A percentile compares a stretch with the other conserved stretches of the same genome.
Conservation (phyloP, 2,888 invertebrate species). For the Stomorhina lunata region DNA sequence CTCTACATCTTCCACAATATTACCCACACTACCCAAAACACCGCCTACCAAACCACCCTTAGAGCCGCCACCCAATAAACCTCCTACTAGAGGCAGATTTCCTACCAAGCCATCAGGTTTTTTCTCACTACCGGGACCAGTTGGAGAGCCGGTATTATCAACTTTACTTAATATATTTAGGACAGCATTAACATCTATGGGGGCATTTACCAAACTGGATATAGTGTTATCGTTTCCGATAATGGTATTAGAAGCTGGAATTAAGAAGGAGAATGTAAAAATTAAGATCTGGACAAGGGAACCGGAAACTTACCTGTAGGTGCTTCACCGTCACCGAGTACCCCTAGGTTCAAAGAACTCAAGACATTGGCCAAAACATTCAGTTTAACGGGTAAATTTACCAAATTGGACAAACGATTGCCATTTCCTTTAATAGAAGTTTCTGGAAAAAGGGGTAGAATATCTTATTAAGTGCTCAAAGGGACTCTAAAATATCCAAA, state of each 20-base stretch:
- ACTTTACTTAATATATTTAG: constrained; percentile 44
- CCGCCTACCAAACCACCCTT: not conserved
- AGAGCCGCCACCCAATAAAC: not conserved
- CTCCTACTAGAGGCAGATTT: not conserved
- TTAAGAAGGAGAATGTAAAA: not conserved
- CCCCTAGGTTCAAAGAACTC: constrained; percentile 10
- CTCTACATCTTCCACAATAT: not conserved
- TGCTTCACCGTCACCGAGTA: not conserved
- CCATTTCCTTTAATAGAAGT: constrained; percentile 1
- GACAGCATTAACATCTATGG: constrained; percentile 24
- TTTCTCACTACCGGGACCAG: not conserved
- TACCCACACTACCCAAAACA: constrained; percentile 1
- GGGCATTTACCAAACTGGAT: not conserved
- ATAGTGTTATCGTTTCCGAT: constrained; percentile 39
- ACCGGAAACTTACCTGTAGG: not conserved
- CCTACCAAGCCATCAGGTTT: not conserved
- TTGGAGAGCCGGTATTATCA: not conserved
- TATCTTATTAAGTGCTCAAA: too few relatives aligned
- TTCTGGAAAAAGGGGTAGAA: not conserved
- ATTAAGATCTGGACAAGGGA: too few relatives aligned
- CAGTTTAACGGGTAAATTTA: constrained; percentile 8
- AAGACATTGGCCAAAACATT: constrained; percentile 41
- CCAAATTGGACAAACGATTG: constrained; percentile 32
- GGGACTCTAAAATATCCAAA: too few relatives aligned
- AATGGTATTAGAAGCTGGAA: constrained; percentile 7